phyloP scores from a whole-genome alignment of 2,888 invertebrate genomes.

The Eristalinus aeneus region DNA sequence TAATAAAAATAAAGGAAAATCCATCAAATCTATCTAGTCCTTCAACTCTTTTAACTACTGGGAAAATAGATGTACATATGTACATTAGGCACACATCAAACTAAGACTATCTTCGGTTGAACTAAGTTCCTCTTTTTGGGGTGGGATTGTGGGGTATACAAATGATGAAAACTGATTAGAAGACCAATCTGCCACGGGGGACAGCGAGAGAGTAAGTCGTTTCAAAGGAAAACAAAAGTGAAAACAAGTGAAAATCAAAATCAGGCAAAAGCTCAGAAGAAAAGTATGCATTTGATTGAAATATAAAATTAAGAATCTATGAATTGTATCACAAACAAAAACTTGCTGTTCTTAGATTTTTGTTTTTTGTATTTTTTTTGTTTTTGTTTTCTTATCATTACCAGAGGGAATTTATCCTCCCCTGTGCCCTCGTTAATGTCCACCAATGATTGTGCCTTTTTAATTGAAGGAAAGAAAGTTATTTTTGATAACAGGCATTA shows the following conservation, averaged over 20 bases:
- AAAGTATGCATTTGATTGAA: slow-evolving; percentile 34
- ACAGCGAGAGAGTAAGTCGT: neutral
- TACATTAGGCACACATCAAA: neutral
- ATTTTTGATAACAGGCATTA: slow-evolving; percentile 59
- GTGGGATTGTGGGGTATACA: neutral
- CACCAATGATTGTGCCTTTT: slow-evolving; percentile 91
- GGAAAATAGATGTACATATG: neutral
- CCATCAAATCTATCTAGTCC: neutral
- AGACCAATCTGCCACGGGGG: neutral
- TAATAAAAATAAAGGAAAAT: neutral
- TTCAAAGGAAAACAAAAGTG: slow-evolving; percentile 28
- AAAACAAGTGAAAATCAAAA: slow-evolving; percentile 48
- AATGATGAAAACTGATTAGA: neutral
- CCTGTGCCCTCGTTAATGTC: slow-evolving; percentile 93
- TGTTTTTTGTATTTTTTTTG: slow-evolving; percentile 28
- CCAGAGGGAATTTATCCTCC: slow-evolving; percentile 96
- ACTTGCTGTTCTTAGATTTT: neutral
- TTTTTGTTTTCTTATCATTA: slow-evolving; percentile 82
- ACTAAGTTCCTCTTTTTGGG: neutral
- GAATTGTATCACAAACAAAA: slow-evolving; percentile 47
- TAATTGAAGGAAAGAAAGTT: slow-evolving; percentile 72
- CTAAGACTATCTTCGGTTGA: neutral
- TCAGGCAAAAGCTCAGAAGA: slow-evolving; percentile 55
- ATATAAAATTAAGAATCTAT: slow-evolving; percentile 44
- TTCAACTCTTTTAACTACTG: neutral